Percentiles rank a stretch among this genome's conserved stretches.
phyloP scores from a whole-genome alignment of 2,113 vertebrate genomes.

The Chloroceryle aenea region DNA sequence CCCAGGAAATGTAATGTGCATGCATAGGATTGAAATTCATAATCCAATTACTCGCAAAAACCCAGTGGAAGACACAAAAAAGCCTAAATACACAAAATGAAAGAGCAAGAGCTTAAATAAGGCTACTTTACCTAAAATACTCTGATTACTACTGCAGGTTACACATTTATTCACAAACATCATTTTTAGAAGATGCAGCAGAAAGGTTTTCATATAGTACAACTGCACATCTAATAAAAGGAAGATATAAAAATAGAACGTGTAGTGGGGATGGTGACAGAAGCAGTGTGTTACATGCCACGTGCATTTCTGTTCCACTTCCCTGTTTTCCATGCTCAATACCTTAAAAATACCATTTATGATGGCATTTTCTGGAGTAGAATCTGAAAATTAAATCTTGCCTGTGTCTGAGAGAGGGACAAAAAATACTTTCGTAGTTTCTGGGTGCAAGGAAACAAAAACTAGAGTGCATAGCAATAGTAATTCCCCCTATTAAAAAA shows the following conservation, averaged over 20 bases:
- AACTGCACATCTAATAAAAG: neutral
- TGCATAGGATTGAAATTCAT: constrained; percentile 13
- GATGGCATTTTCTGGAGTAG: neutral
- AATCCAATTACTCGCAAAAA: constrained; percentile 31
- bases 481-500: neutral
- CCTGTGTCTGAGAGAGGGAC: neutral
- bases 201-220: neutral
- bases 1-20: neutral
- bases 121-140: neutral
- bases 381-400: neutral
- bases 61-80: neutral
- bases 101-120: constrained; percentile 6
- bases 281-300: neutral
- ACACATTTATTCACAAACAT: neutral
- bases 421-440: neutral
- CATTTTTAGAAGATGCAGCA: neutral
- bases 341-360: neutral
- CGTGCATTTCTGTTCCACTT: neutral
- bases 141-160: neutral
- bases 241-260: neutral
- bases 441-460: neutral
- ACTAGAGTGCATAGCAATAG: neutral
- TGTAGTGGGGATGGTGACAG: neutral
- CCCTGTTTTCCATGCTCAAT: neutral
- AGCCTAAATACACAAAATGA: neutral